Conservation (phyloP, 2,113 vertebrate species). For the Anguilla japonica region DNA sequence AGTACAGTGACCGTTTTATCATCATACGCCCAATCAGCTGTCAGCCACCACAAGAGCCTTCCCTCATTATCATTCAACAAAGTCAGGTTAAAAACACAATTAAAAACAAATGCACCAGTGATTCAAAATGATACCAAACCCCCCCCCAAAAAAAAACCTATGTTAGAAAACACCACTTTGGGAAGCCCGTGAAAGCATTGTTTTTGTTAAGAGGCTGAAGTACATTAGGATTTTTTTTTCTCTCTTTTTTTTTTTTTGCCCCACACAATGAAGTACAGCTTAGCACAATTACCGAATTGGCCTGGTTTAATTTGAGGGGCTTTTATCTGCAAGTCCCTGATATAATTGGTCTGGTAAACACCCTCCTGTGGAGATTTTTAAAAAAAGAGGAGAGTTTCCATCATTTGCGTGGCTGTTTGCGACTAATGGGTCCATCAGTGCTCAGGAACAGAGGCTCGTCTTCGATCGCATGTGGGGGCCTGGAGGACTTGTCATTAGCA, state of each 20-base stretch:
- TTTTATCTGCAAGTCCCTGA: background rate
- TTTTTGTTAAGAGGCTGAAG: background rate
- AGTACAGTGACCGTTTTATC: too few species aligned
- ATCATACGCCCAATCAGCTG: background rate
- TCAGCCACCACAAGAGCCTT: background rate
- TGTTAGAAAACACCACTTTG: background rate
- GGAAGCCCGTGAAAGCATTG: background rate
- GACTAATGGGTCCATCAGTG: background rate
- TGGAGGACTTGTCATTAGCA: background rate
- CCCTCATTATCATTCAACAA: background rate
- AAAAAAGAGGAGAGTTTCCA: background rate
- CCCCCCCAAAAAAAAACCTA: background rate
- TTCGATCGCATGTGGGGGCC: background rate
- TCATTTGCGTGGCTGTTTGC: background rate
- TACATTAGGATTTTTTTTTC: background rate
- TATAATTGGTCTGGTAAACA: conserved; percentile 18
- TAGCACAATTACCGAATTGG: background rate
- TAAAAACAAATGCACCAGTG: background rate
- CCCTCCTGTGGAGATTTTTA: background rate
- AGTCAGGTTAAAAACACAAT: background rate
- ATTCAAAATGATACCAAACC: background rate
- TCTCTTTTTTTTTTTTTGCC: background rate
- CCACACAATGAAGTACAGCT: background rate
- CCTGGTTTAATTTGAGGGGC: conserved; percentile 12
- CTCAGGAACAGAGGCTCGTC: background rate